Conservation (phyloP, 1,140 invertebrate species). For the Pachyrhynchus sulphureomaculatus region DNA sequence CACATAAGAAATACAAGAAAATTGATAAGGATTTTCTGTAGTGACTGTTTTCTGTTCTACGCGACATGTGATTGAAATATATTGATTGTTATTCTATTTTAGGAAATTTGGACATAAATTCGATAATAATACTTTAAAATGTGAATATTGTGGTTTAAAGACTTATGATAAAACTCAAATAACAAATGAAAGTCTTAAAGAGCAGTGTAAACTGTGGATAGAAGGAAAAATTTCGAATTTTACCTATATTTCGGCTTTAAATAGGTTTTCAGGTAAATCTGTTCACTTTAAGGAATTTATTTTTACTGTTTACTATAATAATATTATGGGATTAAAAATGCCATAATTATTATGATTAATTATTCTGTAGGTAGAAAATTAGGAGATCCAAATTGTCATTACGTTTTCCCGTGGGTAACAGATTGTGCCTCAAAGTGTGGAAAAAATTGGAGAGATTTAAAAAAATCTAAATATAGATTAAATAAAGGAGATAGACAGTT, state of each 20-base stretch:
- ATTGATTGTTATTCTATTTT: neutral
- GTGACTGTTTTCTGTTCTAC: too few relatives aligned
- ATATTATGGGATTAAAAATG: too few relatives aligned
- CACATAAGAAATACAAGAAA: too few relatives aligned
- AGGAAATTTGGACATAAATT: conserved; percentile 43
- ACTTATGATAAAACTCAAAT: conserved; percentile 51
- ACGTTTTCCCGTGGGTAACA: conserved; percentile 96
- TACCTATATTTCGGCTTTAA: conserved; percentile 88
- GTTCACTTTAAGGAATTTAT: neutral
- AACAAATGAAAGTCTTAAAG: conserved; percentile 57
- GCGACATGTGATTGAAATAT: neutral
- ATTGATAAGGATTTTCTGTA: too few relatives aligned
- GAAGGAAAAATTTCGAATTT: conserved; percentile 84
- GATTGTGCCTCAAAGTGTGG: conserved; percentile 85
- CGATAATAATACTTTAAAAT: conserved; percentile 38
- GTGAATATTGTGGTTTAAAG: conserved; percentile 40
- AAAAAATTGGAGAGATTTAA: conserved; percentile 85
- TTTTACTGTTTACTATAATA: neutral
- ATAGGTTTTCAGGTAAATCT: conserved; percentile 71
- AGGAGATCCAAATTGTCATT: conserved; percentile 88
- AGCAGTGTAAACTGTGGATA: conserved; percentile 77
- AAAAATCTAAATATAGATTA: conserved; percentile 92
- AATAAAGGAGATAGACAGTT: conserved; percentile 96
- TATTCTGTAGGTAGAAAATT: conserved; percentile 55
- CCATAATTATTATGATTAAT: too few relatives aligned